Evolutionary conservation across 2,113 vertebrate genomes (phyloP).

Genomic region (Xiphophorus maculatus): DNA sequence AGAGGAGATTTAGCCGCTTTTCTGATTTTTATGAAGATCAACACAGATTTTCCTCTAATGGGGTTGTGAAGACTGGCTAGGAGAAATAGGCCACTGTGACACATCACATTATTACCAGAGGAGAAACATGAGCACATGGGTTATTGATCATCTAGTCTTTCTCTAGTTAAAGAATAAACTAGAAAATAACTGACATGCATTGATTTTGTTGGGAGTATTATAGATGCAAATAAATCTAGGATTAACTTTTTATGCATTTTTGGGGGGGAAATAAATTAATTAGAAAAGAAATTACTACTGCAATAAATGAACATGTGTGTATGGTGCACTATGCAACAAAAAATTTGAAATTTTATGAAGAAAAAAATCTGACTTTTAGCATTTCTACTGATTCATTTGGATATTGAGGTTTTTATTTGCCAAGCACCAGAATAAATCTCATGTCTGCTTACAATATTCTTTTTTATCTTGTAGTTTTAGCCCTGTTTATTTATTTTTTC

Average conservation of each 20-base stretch:
- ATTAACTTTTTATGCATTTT: background rate
- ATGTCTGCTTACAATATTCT: background rate
- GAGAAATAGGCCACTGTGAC: background rate
- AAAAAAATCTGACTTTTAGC: background rate
- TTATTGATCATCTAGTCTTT: too few relatives aligned
- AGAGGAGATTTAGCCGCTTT: background rate
- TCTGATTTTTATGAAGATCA: too few relatives aligned
- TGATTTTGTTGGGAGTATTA: background rate
- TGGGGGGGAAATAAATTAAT: too few relatives aligned
- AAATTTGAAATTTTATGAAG: background rate
- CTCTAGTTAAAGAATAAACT: background rate
- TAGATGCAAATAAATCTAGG: background rate
- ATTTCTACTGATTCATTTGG: background rate
- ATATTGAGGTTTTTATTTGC: background rate
- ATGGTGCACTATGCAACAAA: too few relatives aligned
- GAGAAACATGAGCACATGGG: too few relatives aligned
- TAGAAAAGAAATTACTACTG: too few relatives aligned
- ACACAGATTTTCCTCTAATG: background rate
- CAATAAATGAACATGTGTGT: too few relatives aligned
- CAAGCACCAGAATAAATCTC: background rate
- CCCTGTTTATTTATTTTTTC: constrained; percentile 25
- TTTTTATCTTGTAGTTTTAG: background rate
- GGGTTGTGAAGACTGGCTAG: background rate
- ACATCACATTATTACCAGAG: too few relatives aligned
- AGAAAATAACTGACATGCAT: background rate